Evolutionary conservation across 1,140 invertebrate genomes (phyloP).

Genomic region (Paramacrobiotus metropolitanus): DNA sequence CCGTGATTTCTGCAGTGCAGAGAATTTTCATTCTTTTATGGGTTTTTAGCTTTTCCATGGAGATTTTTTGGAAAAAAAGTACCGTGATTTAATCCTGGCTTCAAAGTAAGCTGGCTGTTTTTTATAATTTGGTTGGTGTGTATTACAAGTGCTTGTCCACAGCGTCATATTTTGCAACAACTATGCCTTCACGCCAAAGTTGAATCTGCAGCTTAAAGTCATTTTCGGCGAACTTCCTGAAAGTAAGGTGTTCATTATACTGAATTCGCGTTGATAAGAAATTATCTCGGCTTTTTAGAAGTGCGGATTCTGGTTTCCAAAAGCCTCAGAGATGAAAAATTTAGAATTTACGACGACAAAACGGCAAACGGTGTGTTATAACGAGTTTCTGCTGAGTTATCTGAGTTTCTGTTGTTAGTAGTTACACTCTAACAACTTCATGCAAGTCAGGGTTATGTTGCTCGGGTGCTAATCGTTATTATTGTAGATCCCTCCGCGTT

Average conservation of each 20-base stretch:
- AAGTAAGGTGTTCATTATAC: not conserved
- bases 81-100: too few species aligned
- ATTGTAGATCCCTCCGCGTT: not conserved
- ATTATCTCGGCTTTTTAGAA: not conserved
- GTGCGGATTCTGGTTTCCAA: not conserved
- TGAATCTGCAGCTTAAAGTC: not conserved
- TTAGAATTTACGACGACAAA: not conserved
- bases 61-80: too few species aligned
- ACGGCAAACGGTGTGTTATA: not conserved
- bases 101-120: too few species aligned
- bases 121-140: not conserved
- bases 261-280: not conserved
- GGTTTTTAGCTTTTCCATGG: too few species aligned
- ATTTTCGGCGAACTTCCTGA: slow-evolving; percentile 1
- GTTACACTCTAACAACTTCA: too few species aligned
- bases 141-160: not conserved
- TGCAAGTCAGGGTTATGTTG: too few species aligned
- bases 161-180: slow-evolving; percentile 6
- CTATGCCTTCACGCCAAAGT: not conserved
- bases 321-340: not conserved
- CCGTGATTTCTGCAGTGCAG: slow-evolving; percentile 10
- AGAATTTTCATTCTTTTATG: too few species aligned
- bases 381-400: too few species aligned
- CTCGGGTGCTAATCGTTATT: not conserved
- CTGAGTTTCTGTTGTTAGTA: too few species aligned